Conservation (phyloP, 2,797 vertebrate genomes). For the Lerista edwardsae region DNA sequence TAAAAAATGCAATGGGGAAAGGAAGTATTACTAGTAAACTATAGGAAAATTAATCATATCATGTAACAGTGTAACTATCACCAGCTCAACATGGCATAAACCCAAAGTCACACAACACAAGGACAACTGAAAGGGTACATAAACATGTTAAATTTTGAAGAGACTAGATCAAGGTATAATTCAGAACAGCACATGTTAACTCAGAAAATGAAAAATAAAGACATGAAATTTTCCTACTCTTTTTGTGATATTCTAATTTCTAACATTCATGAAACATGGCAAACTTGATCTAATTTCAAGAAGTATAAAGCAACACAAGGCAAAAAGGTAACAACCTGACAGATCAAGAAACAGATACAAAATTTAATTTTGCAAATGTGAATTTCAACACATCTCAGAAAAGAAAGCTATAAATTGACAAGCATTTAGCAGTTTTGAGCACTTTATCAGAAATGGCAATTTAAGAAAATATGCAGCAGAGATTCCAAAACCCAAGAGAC, state of each 20-base stretch:
- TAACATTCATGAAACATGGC: constrained; percentile 21
- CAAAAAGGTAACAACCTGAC: constrained; percentile 4
- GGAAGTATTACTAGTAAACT: constrained; percentile 55
- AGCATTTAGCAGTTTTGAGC: neutral
- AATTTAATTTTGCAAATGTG: constrained; percentile 41
- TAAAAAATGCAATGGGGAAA: neutral
- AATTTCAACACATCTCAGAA: neutral
- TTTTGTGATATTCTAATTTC: neutral
- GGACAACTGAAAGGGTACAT: neutral
- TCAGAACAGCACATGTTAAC: neutral
- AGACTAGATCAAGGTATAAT: neutral
- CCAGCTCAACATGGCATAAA: constrained; percentile 23
- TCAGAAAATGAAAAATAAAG: neutral
- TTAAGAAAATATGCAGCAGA: neutral
- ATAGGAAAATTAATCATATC: constrained; percentile 21
- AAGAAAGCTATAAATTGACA: constrained; percentile 35
- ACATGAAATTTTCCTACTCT: neutral
- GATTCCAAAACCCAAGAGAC: neutral
- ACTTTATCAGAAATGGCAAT: constrained; percentile 12
- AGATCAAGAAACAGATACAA: constrained; percentile 33
- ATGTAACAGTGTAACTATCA: neutral
- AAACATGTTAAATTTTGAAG: neutral
- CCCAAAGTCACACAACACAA: neutral
- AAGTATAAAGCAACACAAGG: constrained; percentile 20
- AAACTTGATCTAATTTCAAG: constrained; percentile 8